A percentile compares a stretch with the other conserved stretches of the same genome.
Evolutionary conservation across 2,797 vertebrate genomes (phyloP).

Genomic region (Caiman crocodilus): DNA sequence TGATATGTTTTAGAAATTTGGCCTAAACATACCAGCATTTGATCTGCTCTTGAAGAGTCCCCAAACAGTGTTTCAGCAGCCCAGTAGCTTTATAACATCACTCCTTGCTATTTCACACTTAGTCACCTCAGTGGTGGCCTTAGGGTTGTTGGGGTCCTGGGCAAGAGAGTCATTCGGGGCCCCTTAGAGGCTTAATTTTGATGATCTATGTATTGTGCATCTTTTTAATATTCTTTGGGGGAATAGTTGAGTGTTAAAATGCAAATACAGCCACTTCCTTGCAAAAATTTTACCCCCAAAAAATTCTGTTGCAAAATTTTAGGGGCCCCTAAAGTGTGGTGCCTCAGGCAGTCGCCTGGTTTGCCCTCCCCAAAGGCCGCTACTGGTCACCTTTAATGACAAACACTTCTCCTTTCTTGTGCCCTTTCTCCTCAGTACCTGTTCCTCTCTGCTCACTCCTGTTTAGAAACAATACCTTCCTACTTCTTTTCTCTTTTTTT

Average conservation of each 20-base stretch:
- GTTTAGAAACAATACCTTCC: constrained; percentile 38
- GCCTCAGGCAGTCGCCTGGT: no score
- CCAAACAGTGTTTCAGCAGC: background rate
- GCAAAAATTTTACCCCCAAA: no score
- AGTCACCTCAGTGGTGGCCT: background rate
- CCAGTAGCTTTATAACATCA: background rate
- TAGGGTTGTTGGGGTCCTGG: no score
- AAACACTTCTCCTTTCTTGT: background rate
- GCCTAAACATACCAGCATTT: accelerated
- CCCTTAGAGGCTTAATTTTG: no score
- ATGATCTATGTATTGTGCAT: no score
- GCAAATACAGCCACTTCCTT: no score
- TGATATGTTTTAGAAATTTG: background rate
- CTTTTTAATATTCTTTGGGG: no score
- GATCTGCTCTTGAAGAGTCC: background rate
- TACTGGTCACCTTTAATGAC: background rate
- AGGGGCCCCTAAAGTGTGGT: no score
- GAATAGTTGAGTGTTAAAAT: no score
- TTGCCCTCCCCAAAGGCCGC: no score
- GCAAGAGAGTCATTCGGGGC: no score
- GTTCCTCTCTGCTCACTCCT: constrained; percentile 21
- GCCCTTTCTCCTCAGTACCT: background rate
- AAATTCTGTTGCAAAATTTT: no score
- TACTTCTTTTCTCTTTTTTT: constrained; percentile 16
- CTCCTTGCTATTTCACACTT: background rate